Percentiles rank a stretch among this genome's conserved stretches.
These are phyloP conservation scores for Onychostruthus taczanowskii DNA, from an alignment of 2,113 vertebrate species.

Conservation along the genomic window DNA sequence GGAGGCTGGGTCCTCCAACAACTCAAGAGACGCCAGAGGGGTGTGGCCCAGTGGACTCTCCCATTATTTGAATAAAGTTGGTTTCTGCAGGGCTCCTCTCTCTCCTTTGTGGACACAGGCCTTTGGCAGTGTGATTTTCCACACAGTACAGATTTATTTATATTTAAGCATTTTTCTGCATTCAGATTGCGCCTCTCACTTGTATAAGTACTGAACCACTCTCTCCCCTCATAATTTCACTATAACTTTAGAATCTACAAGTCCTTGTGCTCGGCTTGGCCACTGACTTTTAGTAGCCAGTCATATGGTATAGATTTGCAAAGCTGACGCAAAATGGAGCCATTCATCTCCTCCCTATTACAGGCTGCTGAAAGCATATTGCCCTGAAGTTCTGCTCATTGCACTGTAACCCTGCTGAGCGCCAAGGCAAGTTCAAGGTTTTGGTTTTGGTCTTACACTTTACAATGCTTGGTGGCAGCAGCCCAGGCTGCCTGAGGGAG, in stretches of 20 bases:
- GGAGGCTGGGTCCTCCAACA: not conserved
- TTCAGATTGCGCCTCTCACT: constrained; percentile 2
- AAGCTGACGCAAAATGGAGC: constrained; percentile 61
- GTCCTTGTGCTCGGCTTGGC: not conserved
- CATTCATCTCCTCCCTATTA: constrained; percentile 38
- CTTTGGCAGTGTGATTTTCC: not conserved
- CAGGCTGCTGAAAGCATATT: constrained; percentile 53
- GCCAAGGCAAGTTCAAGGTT: constrained; percentile 50
- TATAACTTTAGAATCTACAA: not conserved
- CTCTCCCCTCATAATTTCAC: not conserved
- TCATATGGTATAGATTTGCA: constrained; percentile 65
- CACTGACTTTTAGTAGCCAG: constrained; percentile 47
- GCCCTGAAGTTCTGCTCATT: constrained; percentile 42
- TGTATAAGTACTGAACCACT: not conserved
- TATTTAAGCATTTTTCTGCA: constrained; percentile 13
- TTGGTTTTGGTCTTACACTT: constrained; percentile 58
- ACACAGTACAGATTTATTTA: constrained; percentile 3
- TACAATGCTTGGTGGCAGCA: constrained; percentile 19
- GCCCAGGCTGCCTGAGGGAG: constrained; percentile 34
- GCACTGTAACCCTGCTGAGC: constrained; percentile 29
- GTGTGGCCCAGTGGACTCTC: not conserved
- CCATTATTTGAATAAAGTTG: not conserved
- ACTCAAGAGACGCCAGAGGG: not conserved
- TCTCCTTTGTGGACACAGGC: not conserved
- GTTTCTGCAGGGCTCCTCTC: not conserved